Evolutionary conservation across 2,888 invertebrate genomes (phyloP).

Genomic region (Neuroscelio doddi): DNA sequence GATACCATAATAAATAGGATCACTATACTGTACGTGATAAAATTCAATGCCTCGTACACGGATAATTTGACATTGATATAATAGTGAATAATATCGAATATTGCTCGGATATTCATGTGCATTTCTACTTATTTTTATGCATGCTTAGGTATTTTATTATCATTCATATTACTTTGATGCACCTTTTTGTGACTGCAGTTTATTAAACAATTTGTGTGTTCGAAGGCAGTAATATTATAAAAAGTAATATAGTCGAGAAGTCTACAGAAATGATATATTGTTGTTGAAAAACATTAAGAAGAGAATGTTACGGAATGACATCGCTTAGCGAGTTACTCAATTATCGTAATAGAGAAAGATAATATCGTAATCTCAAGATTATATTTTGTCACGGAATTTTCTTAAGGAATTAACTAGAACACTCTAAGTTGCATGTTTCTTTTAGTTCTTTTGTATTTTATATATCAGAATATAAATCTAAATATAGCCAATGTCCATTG

Average conservation of each 20-base stretch:
- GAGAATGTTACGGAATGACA: background rate
- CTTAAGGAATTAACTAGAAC: too few species aligned
- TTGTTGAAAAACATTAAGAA: too few species aligned
- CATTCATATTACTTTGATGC: background rate
- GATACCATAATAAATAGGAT: background rate
- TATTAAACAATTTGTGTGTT: background rate
- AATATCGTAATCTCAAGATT: background rate
- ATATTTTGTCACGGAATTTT: background rate
- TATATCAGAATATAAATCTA: too few species aligned
- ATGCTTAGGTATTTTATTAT: background rate
- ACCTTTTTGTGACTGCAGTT: background rate
- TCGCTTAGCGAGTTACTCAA: background rate
- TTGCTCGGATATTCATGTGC: too few species aligned
- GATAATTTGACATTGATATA: background rate
- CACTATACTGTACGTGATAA: background rate
- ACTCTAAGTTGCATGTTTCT: too few species aligned
- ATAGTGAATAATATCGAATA: background rate
- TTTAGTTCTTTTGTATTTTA: too few species aligned
- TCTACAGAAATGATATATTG: too few species aligned
- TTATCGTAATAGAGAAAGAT: background rate
- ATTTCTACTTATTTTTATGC: conserved; percentile 4
- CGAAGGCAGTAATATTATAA: background rate
- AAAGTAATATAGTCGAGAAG: too few species aligned
- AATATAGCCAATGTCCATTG: too few species aligned
- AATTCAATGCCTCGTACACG: conserved; percentile 3